Base-by-base conservation (phyloP, 1,140 invertebrate species). In the Lordiphosa collinella region DNA sequence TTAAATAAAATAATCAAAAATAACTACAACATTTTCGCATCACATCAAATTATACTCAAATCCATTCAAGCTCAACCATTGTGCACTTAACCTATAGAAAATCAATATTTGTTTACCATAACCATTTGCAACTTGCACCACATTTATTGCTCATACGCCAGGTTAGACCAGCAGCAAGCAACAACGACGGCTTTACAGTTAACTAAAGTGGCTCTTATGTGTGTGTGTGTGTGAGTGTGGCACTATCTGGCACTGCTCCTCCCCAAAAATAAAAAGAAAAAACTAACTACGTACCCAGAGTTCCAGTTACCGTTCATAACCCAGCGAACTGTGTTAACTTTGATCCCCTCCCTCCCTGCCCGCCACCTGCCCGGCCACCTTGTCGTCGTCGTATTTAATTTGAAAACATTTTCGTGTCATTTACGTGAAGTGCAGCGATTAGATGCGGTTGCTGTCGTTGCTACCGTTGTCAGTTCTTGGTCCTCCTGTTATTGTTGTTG, bases 321-420 rank as follows among this genome's bases (percentile, higher is more conserved):
- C 22, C 22, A 25, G 22, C 22, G 22, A 25, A 25, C 22, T 25
- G 22, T 25, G 22, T 7, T 25, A 25, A 25, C 37, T 49, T 40
- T 32, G 18, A 22, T 7, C 5, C 5, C 22, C 8, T 11, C 18
- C 18, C 32, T 46, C 22, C 38, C 47, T 18, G 32, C 10, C 51
- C 12, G 41, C 16, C 18, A 25, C 34, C 14, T 36, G 36, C 18
- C 13, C 13, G 10, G 16, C 18, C 29, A 37, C 29, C 29, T 12
- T 18, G 51, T 53, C 31, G 51, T 53, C 31, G 51, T 32, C 49
- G 52, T 57, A 67, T 71, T 71, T 71, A 62, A 71, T 71, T 71
- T 67, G 53, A 71, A 62, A 71, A 67, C 67, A 71, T 71, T 71
- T 71, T 71, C 67, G 67, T 71, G 63, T 67, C 67, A 71, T 71